Evolutionary conservation across 2,888 invertebrate genomes (phyloP).

Genomic region (Lochmaea capreae): DNA sequence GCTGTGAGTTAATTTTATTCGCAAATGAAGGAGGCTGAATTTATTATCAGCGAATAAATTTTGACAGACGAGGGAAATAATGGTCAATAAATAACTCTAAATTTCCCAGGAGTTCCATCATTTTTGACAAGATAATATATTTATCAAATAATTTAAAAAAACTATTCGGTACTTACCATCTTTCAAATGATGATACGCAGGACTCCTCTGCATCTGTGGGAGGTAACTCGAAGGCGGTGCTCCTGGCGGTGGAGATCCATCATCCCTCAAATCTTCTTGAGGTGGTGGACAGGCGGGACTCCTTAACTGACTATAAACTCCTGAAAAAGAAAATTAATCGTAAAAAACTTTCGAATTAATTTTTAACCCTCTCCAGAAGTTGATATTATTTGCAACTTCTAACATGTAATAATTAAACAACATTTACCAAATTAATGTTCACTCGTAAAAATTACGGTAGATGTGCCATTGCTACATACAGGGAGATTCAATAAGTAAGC

Average conservation of each 20-base stretch:
- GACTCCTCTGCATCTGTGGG: conserved; percentile 61
- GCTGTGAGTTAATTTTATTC: too few species aligned
- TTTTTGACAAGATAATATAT: too few species aligned
- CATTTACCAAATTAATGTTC: too few species aligned
- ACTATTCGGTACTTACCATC: conserved; percentile 55
- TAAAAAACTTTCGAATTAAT: background rate
- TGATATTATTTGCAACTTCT: background rate
- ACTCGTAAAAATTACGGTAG: too few species aligned
- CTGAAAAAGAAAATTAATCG: conserved; percentile 58
- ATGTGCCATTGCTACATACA: too few species aligned
- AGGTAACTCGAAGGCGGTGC: conserved; percentile 58
- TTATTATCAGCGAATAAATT: too few species aligned
- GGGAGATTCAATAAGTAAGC: too few species aligned
- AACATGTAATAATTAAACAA: too few species aligned
- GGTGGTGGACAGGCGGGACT: conserved; percentile 68
- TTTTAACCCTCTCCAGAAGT: background rate
- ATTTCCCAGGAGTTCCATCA: too few species aligned
- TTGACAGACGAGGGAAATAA: too few species aligned
- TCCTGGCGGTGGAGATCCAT: conserved; percentile 64
- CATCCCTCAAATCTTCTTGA: conserved; percentile 68
- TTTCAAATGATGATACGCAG: conserved; percentile 62
- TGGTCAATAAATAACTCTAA: too few species aligned
- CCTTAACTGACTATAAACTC: conserved; percentile 69
- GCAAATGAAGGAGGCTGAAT: too few species aligned
- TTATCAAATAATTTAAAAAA: background rate